These are phyloP conservation scores for Cyanoderma ruficeps DNA, from an alignment of 2,113 vertebrate species.

Conservation along the genomic window DNA sequence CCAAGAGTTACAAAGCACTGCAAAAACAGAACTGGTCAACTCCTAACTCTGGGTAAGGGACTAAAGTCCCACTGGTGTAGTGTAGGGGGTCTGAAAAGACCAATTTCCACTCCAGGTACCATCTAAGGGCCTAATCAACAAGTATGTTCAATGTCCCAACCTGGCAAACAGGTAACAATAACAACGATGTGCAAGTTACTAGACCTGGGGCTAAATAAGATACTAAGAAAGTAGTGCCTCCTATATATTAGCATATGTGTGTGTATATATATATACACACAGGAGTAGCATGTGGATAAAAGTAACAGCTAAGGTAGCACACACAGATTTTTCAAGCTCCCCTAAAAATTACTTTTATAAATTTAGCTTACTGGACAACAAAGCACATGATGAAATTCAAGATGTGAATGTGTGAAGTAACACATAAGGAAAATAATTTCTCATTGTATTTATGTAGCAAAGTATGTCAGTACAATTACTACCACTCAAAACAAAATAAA, in stretches of 20 bases:
- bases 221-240: not conserved
- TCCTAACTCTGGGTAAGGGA: not conserved
- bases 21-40: not conserved
- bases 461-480: not conserved
- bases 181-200: not conserved
- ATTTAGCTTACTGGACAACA: not conserved
- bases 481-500: not conserved
- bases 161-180: not conserved
- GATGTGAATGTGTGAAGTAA: not conserved
- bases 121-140: not conserved
- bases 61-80: not conserved
- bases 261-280: too few relatives aligned
- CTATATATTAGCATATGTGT: not conserved
- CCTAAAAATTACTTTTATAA: not conserved
- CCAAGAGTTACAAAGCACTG: not conserved
- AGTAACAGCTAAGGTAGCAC: not conserved
- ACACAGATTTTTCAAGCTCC: not conserved
- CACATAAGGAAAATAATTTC: not conserved
- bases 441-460: accelerated
- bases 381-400: not conserved
- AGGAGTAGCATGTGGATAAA: not conserved
- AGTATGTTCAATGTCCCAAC: accelerated
- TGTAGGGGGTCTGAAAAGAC: not conserved
- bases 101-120: not conserved
- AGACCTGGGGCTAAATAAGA: not conserved